Base-by-base conservation (phyloP, 1,140 invertebrate genomes). In the Lysiphlebus fabarum region DNA sequence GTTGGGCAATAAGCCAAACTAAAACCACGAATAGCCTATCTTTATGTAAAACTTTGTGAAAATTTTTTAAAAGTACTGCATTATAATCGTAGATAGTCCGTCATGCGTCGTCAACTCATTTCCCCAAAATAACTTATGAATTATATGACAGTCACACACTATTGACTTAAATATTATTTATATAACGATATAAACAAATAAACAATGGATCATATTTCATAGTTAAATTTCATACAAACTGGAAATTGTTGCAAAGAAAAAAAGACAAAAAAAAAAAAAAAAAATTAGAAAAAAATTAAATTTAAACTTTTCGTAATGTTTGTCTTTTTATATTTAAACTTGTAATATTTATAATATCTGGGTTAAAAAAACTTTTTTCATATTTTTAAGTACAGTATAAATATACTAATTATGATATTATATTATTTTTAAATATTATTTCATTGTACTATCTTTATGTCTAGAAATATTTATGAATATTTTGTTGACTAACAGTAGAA, bases 41-140 rank as follows among this genome's bases (percentile, higher is more conserved):
- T 40, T n/a, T 49, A 34, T 42, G 40, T 34, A 49, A 42, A 38
- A 6, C 33, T 33, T 43, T 6, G 50, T 56, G 37, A 14, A 41
- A 48, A 58, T 56, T 62, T 63, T 57, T 61, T 63, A 63, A 61
- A 58, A 63, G 61, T 60, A 63, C 58, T 26, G 17, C 17, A 26
- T 26, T 26, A 26, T 26, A 62, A 62, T 65, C 57, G 54, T 59
- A 60, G 56, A 65, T 65, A 61, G 56, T 61, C 57, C 62, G 62
- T 60, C 50, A 63, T 58, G 62, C 62, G 58, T 60, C 62, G 57
- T 63, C 58, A 63, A 56, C 44, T 33, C 42, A 47, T 47, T 38
- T 34, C 17, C 62, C 50, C 53, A 63, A 63, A 63, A 63, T 63
- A 63, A 60, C 47, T 48, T 36, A 34, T 40, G 55, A 26, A 26